These are phyloP conservation scores for Synanthedon myopaeformis DNA, from an alignment of 2,888 invertebrate genomes.

Conservation along the genomic window DNA sequence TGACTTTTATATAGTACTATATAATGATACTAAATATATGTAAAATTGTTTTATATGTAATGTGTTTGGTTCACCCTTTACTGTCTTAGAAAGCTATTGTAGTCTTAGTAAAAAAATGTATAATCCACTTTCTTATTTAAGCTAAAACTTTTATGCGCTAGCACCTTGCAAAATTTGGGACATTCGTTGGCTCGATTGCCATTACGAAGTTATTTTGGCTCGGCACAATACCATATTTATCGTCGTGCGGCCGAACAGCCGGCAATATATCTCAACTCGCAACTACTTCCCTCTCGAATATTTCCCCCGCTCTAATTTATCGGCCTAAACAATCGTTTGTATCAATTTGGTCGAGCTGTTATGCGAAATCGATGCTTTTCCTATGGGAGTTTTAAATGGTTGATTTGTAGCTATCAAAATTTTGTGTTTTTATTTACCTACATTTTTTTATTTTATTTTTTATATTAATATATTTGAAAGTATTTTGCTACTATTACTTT, in stretches of 20 bases:
- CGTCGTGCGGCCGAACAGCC: conserved; percentile 16
- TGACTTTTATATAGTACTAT: too few species aligned
- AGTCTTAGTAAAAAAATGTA: too few species aligned
- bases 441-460: too few species aligned
- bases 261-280: conserved; percentile 12
- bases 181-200: not conserved
- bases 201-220: conserved; percentile 16
- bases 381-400: not conserved
- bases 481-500: too few species aligned
- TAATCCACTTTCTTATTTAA: too few species aligned
- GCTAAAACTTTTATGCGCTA: not conserved
- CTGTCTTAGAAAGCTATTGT: too few species aligned
- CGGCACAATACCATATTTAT: conserved; percentile 28
- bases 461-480: too few species aligned
- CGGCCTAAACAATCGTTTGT: conserved; percentile 35
- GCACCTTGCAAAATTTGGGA: not conserved
- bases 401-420: not conserved
- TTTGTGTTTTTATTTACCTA: too few species aligned
- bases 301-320: conserved; percentile 15
- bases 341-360: conserved; percentile 33
- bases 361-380: conserved; percentile 20
- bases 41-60: too few species aligned
- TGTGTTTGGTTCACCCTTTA: too few species aligned
- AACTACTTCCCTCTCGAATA: conserved; percentile 16
- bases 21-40: too few species aligned